Conservation (phyloP, 2,888 invertebrate species). For the Loripinus fragilis region DNA sequence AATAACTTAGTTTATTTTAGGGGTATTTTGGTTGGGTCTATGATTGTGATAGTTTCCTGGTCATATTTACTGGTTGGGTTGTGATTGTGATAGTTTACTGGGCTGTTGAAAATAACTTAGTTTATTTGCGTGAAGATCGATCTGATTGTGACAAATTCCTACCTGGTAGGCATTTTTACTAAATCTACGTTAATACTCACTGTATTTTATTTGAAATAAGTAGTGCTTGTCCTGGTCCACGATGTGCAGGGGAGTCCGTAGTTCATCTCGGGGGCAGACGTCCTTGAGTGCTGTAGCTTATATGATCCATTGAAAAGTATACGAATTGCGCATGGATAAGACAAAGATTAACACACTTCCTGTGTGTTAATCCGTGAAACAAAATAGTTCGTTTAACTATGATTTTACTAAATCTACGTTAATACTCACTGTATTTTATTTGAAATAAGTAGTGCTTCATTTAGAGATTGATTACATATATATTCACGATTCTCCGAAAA, state of each 20-base stretch:
- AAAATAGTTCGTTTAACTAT: constrained; percentile 19
- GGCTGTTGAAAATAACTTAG: too few relatives aligned
- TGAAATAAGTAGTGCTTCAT: not conserved
- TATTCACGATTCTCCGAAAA: not conserved
- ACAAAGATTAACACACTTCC: constrained; percentile 4
- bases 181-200: constrained; percentile 17
- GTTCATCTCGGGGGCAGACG: not conserved
- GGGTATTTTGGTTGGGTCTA: too few relatives aligned
- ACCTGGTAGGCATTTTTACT: not conserved
- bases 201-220: not conserved
- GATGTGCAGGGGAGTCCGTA: not conserved
- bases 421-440: constrained; percentile 19
- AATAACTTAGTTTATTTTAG: too few relatives aligned
- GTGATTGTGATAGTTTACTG: too few relatives aligned
- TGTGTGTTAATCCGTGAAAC: not conserved
- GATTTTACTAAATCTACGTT: constrained; percentile 6
- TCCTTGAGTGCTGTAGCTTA: not conserved
- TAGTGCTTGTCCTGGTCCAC: constrained; percentile 1
- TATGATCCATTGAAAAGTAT: not conserved
- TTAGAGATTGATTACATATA: not conserved
- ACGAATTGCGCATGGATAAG: constrained; percentile 16
- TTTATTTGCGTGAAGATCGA: too few relatives aligned
- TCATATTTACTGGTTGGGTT: too few relatives aligned
- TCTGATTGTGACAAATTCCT: too few relatives aligned
- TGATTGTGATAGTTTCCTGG: too few relatives aligned